These are phyloP conservation scores for Hyaena hyaena DNA, from an alignment of 2,113 vertebrate genomes.

Conservation along the genomic window DNA sequence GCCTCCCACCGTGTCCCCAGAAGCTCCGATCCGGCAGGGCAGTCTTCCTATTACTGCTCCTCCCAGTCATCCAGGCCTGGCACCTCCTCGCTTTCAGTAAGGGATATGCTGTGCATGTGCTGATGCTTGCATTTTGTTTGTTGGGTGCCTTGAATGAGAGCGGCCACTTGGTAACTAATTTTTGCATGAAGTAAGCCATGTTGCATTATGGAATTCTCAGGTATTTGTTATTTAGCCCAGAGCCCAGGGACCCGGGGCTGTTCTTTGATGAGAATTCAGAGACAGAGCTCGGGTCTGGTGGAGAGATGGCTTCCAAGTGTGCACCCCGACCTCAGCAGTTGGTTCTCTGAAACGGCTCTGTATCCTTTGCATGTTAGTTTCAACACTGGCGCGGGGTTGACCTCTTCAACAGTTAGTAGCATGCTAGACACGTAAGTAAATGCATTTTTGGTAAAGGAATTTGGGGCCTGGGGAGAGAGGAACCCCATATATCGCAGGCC, in stretches of 20 bases:
- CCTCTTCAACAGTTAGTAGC: not conserved
- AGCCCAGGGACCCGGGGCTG: not conserved
- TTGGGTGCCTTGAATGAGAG: not conserved
- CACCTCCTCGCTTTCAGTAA: too few species aligned
- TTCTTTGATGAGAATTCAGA: not conserved
- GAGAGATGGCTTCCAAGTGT: not conserved
- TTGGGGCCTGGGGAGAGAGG: not conserved
- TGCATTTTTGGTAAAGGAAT: not conserved
- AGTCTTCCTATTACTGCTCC: not conserved
- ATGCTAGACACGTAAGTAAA: not conserved
- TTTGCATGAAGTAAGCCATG: not conserved
- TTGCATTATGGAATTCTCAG: not conserved
- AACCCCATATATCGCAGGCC: not conserved
- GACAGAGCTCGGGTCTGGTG: not conserved
- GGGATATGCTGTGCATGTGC: fast-evolving
- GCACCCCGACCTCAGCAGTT: not conserved
- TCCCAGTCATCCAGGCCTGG: not conserved
- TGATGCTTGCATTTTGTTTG: not conserved
- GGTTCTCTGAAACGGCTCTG: not conserved
- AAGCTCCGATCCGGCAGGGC: not conserved
- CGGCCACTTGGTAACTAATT: not conserved
- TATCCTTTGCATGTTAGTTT: not conserved
- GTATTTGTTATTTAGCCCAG: not conserved
- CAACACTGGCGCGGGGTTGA: not conserved
- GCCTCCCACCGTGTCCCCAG: not conserved